Evolutionary conservation across 2,113 vertebrate species (phyloP).

Genomic region (Varanus komodoensis): DNA sequence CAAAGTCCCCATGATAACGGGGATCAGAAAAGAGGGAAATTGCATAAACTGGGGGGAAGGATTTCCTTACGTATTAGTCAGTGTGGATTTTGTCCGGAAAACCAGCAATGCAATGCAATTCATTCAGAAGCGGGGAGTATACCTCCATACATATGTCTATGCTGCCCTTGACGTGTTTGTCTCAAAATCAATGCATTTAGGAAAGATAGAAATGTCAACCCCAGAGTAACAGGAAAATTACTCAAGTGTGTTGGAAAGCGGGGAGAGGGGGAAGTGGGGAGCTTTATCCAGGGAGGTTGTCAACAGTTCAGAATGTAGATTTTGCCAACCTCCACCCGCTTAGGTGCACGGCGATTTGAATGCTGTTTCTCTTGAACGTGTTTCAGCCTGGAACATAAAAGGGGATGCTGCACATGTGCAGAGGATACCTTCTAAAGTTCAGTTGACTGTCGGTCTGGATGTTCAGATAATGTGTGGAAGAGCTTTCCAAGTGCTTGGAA

Average conservation of each 20-base stretch:
- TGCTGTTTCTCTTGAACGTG: not conserved
- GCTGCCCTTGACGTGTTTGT: not conserved
- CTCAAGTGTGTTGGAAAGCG: not conserved
- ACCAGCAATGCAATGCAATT: not conserved
- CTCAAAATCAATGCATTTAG: not conserved
- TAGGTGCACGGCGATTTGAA: not conserved
- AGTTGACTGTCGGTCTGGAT: not conserved
- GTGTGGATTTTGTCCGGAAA: not conserved
- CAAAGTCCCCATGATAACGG: not conserved
- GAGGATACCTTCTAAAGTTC: not conserved
- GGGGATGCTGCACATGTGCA: not conserved
- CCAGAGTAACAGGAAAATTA: not conserved
- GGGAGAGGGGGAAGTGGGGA: not conserved
- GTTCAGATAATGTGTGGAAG: not conserved
- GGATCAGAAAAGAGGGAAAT: not conserved
- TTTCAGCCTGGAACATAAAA: not conserved
- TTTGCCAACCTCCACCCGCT: not conserved
- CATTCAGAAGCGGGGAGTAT: not conserved
- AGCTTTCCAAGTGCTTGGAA: not conserved
- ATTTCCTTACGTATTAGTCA: not conserved
- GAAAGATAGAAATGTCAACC: not conserved
- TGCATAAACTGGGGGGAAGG: not conserved
- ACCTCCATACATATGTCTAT: not conserved
- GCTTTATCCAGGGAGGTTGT: not conserved
- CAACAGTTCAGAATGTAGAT: not conserved